Base-by-base conservation (phyloP, 2,888 invertebrate genomes). In the Antheraea assamensis region DNA sequence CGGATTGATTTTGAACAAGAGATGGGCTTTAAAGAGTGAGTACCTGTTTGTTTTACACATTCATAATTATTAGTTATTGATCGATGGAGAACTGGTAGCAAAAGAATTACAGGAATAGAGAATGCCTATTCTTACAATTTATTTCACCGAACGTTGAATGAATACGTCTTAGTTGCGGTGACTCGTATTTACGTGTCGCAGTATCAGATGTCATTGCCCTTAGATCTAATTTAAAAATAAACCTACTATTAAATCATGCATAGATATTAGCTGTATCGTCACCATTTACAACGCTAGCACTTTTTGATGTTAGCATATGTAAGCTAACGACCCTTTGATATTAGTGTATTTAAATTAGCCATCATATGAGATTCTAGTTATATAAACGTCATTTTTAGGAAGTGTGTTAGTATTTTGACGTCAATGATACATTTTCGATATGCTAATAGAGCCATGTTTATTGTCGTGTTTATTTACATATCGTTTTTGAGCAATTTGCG, bases 21-120 rank as follows among this genome's bases (percentile, higher is more conserved):
- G 93, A 87, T 95, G 95, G 95, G 95, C 95, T n/a, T 84, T 95
- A 78, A 92, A 95, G 84, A 95, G 95, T 95, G 81, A 95, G 95
- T 95, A 79, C 4, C 31, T 74, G 21, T 74, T 66, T 31, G n/a
- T 5, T 10, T 58, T 13, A 58, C 10, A 10, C 21, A 52, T 52
- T 52, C 21, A 52, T 21, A 21, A 52, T 52, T 15, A 47, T 47
- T 52, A 21, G 21, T 21, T 21, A 52, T 19, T n/a, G 19, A 52
- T 52, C 2, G 2, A 19, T 19, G 52, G 3, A 3, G 15, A 3
- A 21, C 21, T 21, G 52, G 3, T 21, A 8, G 10, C 15, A 21
- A 21, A 52, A 21, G 52, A 52, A 21, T 19, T 19, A 1, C 17
- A 4, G 19, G 49, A 15, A 49, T 49, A 49, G 15, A 1, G 3